phyloP scores from a whole-genome alignment of 2,888 invertebrate species.

The Chaetogeoica ovagalla region DNA sequence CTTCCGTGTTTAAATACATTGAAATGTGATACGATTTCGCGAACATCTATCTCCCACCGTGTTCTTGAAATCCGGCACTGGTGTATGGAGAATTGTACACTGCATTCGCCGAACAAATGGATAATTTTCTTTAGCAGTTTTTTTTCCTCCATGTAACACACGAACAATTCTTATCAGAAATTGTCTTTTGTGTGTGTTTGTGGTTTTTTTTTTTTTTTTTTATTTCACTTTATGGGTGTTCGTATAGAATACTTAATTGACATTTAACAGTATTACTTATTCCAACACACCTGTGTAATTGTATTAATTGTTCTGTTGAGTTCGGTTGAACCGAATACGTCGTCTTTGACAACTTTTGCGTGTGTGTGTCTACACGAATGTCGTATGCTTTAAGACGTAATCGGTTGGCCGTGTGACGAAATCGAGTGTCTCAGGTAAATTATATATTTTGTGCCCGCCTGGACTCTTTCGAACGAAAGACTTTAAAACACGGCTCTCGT shows the following conservation, averaged over 20 bases:
- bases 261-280: background rate
- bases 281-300: background rate
- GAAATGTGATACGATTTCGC: too few species aligned
- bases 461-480: background rate
- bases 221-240: conserved; percentile 32
- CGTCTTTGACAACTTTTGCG: too few species aligned
- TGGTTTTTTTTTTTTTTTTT: background rate
- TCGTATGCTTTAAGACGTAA: conserved; percentile 7
- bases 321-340: background rate
- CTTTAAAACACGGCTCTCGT: background rate
- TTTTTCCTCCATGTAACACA: conserved; percentile 40
- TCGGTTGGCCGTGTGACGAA: background rate
- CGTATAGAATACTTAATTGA: conserved; percentile 42
- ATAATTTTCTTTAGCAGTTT: background rate
- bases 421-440: background rate
- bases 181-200: conserved; percentile 33
- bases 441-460: background rate
- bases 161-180: conserved; percentile 33
- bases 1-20: too few species aligned
- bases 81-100: too few species aligned
- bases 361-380: background rate
- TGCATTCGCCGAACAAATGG: background rate
- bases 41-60: too few species aligned
- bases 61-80: too few species aligned
- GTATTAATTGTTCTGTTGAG: background rate